A percentile compares a stretch with the other conserved stretches of the same genome.
These are phyloP conservation scores for Triplophysa bombifrons DNA, from an alignment of 2,797 vertebrate species.

Conservation along the genomic window DNA sequence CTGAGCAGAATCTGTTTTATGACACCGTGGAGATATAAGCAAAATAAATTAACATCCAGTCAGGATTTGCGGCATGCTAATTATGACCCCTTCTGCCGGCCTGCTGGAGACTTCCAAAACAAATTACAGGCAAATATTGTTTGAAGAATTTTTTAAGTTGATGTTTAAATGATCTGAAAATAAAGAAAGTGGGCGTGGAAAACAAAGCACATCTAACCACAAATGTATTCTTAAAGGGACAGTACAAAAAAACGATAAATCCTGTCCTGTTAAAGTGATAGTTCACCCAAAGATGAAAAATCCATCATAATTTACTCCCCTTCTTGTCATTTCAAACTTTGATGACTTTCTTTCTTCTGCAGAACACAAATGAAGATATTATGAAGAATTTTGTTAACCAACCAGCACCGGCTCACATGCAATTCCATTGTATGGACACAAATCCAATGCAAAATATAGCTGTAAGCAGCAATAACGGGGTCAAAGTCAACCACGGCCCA, in stretches of 20 bases:
- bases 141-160: neutral
- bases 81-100: slow-evolving; percentile 54
- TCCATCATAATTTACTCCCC: too few relatives aligned
- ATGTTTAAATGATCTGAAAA: neutral
- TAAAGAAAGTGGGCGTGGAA: neutral
- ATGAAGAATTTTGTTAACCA: too few relatives aligned
- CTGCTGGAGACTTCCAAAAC: slow-evolving; percentile 24
- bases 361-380: too few relatives aligned
- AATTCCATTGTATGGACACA: too few relatives aligned
- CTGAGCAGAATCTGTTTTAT: slow-evolving; percentile 68
- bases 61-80: slow-evolving; percentile 56
- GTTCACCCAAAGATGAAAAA: too few relatives aligned
- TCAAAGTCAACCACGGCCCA: too few relatives aligned
- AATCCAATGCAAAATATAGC: too few relatives aligned
- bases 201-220: neutral
- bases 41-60: slow-evolving; percentile 74
- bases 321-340: too few relatives aligned
- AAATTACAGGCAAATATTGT: slow-evolving; percentile 18
- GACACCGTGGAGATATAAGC: slow-evolving; percentile 70
- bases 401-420: too few relatives aligned
- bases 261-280: too few relatives aligned
- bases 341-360: too few relatives aligned
- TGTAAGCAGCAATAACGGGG: too few relatives aligned
- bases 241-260: neutral
- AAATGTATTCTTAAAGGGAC: neutral